A percentile compares a stretch with the other conserved stretches of the same genome.
Evolutionary conservation across 2,797 vertebrate species (phyloP).

Genomic region (Sebastes cheni): DNA sequence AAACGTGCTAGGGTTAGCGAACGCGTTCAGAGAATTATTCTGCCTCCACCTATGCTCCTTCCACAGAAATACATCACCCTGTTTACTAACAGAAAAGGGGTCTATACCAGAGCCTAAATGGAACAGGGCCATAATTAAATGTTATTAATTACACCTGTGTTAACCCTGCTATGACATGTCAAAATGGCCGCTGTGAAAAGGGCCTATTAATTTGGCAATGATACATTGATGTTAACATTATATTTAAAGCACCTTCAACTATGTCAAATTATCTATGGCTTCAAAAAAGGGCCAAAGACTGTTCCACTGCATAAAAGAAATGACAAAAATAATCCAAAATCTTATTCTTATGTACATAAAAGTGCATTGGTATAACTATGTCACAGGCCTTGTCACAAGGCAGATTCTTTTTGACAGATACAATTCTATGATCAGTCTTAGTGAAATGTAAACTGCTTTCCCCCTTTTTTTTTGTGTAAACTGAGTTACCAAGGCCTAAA

Average conservation of each 20-base stretch:
- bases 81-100: too few relatives aligned
- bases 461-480: conserved; percentile 38
- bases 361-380: conserved; percentile 76
- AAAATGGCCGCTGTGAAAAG: too few relatives aligned
- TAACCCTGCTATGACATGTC: too few relatives aligned
- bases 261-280: conserved; percentile 49
- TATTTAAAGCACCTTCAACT: conserved; percentile 32
- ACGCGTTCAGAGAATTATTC: too few relatives aligned
- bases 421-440: conserved; percentile 52
- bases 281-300: conserved; percentile 41
- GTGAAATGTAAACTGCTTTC: conserved; percentile 50
- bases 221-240: conserved; percentile 42
- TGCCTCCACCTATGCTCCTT: too few relatives aligned
- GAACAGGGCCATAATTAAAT: too few relatives aligned
- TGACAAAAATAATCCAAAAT: conserved; percentile 54
- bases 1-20: too few relatives aligned
- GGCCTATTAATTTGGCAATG: neutral
- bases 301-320: conserved; percentile 59
- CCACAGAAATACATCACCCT: too few relatives aligned
- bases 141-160: too few relatives aligned
- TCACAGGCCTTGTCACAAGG: conserved; percentile 71
- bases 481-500: conserved; percentile 46
- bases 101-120: too few relatives aligned
- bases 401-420: conserved; percentile 57
- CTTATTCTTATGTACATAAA: conserved; percentile 75